Evolutionary conservation across 1,140 invertebrate genomes (phyloP), one percentile per base, ranked within the genome.

Genomic region (Polyergus mexicanus): DNA sequence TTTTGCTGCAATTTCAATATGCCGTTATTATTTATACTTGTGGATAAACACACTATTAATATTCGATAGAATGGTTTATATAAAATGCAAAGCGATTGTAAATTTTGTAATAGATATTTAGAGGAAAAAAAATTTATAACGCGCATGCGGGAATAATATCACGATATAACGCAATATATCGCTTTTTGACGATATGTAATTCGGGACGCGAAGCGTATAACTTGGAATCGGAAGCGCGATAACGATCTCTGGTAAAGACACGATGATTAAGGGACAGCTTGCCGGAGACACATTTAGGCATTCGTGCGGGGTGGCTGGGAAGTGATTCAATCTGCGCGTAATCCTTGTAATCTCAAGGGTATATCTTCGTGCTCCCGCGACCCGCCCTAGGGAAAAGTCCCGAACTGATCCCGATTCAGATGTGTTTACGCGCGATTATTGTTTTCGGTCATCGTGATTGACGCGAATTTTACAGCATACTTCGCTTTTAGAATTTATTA

Each of bases 291-390:
- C 88, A 86, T 93, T 93, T 91, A 92, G 87, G 89, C 78, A 92
- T 85, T 88, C 60, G 80, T 72, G 69, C 86, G 88, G 90, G 84
- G 84, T 90, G 90, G 90, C 84, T 90, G 89, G 92, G 88, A 94
- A 94, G 91, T 94, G 93, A 94, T 94, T 94, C 93, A 93, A 92
- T 92, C 91, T 93, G 87, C 83, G 86, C 92, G 91, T 94, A 94
- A 94, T 94, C 93, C 87, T 89, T 91, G 84, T 94, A 93, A 94
- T 94, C 93, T 92, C 93, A 76, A 74, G 89, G 92, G 91, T 90
- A 94, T 91, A 89, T 90, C 90, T 89, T 88, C 87, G 84, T 87
- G 89, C 88, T 89, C 85, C 86, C 38, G 10, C 56, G 56, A 28
- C 58, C 54, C 65, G 71, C 87, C 86, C 87, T 19, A 25, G 51